A percentile compares a stretch with the other conserved stretches of the same genome.
phyloP scores from a whole-genome alignment of 2,113 vertebrate species.

The Dicrurus megarhynchus region DNA sequence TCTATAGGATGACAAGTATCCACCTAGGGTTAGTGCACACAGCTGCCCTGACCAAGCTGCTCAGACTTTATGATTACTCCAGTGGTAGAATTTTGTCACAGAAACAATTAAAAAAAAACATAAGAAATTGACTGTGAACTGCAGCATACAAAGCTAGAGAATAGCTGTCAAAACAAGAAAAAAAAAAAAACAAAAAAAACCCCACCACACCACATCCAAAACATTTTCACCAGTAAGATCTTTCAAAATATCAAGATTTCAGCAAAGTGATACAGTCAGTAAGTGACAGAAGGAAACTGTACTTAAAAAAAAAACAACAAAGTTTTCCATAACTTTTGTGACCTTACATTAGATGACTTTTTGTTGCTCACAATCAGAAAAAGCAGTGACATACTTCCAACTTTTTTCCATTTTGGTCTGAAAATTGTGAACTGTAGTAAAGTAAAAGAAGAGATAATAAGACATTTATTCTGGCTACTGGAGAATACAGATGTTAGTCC shows the following conservation, averaged over 20 bases:
- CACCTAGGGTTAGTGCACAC: background rate
- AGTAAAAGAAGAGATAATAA: background rate
- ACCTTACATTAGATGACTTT: background rate
- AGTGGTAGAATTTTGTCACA: background rate
- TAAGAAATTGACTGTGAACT: background rate
- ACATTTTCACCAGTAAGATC: background rate
- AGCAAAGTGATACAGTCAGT: background rate
- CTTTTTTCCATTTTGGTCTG: background rate
- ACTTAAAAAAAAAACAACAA: background rate
- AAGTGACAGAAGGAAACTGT: background rate
- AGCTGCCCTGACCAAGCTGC: background rate
- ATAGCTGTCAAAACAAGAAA: background rate
- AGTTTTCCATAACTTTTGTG: background rate
- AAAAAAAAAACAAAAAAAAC: background rate
- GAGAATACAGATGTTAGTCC: conserved; percentile 37
- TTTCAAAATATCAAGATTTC: background rate
- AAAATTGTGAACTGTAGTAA: background rate
- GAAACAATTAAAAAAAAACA: background rate
- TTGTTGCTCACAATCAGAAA: background rate
- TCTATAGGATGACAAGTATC: background rate
- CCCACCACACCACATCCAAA: background rate
- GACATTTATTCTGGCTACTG: background rate
- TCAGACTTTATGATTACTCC: background rate
- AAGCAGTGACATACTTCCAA: background rate
- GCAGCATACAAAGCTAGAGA: background rate